Conservation (phyloP, 2,888 invertebrate genomes). For the Drosophila sordidapex region DNA sequence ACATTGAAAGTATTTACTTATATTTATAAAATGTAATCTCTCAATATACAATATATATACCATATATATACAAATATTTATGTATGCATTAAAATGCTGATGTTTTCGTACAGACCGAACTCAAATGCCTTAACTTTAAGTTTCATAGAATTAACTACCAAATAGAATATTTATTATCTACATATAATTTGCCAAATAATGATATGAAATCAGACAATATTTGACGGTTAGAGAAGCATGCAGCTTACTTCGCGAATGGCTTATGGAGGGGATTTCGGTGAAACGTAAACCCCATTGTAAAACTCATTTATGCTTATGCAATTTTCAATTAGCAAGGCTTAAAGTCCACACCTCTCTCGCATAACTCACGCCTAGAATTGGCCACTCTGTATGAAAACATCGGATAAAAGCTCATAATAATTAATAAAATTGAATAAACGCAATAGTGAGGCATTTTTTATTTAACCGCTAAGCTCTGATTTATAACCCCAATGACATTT, state of each 20-base stretch:
- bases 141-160: slow-evolving; percentile 27
- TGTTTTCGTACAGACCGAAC: slow-evolving; percentile 59
- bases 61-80: slow-evolving; percentile 35
- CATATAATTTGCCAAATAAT: slow-evolving; percentile 56
- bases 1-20: slow-evolving; percentile 61
- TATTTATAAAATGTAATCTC: slow-evolving; percentile 60
- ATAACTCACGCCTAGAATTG: slow-evolving; percentile 26
- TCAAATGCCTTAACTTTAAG: slow-evolving; percentile 51
- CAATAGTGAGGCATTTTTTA: slow-evolving; percentile 54
- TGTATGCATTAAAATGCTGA: slow-evolving; percentile 44
- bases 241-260: slow-evolving; percentile 23
- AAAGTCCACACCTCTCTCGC: slow-evolving; percentile 28
- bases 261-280: slow-evolving; percentile 8
- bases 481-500: slow-evolving; percentile 53
- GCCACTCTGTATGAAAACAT: slow-evolving; percentile 59
- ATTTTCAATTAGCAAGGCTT: slow-evolving; percentile 65
- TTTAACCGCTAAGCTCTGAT: slow-evolving; percentile 54
- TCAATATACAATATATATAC: slow-evolving; percentile 35
- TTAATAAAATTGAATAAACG: slow-evolving; percentile 72
- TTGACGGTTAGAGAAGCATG: slow-evolving; percentile 12
- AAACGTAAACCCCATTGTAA: slow-evolving; percentile 1
- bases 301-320: slow-evolving; percentile 44
- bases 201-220: slow-evolving; percentile 38
- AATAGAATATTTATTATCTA: slow-evolving; percentile 35
- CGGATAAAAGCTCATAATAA: slow-evolving; percentile 72